Evolutionary conservation across 2,113 vertebrate genomes (phyloP), one percentile per base, ranked within the genome.

Genomic region (Equus przewalskii): DNA sequence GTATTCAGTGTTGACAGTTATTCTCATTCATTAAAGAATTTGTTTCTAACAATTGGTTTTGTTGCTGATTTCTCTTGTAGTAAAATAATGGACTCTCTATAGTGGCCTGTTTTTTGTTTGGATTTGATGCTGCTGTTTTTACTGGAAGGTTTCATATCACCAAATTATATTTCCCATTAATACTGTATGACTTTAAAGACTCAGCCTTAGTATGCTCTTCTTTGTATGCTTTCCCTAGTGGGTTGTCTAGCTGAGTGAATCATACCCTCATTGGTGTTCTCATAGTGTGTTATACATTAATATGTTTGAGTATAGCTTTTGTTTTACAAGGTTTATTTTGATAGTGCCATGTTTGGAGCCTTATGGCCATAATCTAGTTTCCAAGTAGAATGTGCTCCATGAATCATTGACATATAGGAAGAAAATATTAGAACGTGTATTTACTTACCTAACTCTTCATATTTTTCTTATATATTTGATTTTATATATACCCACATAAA

Each of bases 21-120:
- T 62, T 91, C 56, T 82, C 41, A 64, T 69, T 93, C 19, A 30
- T 76, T 86, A 65, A 96, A 56, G 5, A 85, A 84, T 82, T 82
- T 85, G 28, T 96, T 90, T 91, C 24, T 87, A 64, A 70, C n/a
- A 69, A 10, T 96, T 97, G 49, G 49, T 87, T 91, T 95, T 83
- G 46, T 80, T 79, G 18, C 22, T 93, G 46, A 78, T 90, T 65
- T 83, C 30, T 69, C 3, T 93, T 73, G 15, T 9, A 67, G 4
- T 65, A 30, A 80, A 87, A 54, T 82, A 87, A 36, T 33, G 7
- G 33, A 56, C 16, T 83, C 5, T 78, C 3, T 67, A 1, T 21
- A 69, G 26, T 28, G 21, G 36, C 36, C 33, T 44, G 3, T 94
- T 83, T 90, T 89, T 69, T 70, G 21, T 36, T 92, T 44, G 67